These are phyloP conservation scores for Thaumetopoea pityocampa DNA, from an alignment of 1,140 invertebrate species.

Conservation along the genomic window DNA sequence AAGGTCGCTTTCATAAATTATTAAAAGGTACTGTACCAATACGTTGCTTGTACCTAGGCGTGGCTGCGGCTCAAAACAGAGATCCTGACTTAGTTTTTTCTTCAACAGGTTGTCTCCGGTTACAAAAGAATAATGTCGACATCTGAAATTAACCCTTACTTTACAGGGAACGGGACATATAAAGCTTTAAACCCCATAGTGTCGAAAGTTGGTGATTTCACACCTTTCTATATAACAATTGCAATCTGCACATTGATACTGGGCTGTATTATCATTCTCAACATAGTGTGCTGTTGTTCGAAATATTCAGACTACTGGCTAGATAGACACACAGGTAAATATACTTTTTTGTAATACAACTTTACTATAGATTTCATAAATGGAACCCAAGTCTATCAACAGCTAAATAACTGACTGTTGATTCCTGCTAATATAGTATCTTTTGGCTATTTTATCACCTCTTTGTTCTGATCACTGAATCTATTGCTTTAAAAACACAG, in stretches of 20 bases:
- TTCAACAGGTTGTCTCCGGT: constrained; percentile 47
- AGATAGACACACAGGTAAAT: constrained; percentile 85
- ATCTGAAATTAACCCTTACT: constrained; percentile 58
- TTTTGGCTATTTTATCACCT: too few relatives aligned
- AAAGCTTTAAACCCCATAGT: constrained; percentile 47
- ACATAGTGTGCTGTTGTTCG: constrained; percentile 87
- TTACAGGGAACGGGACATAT: constrained; percentile 62
- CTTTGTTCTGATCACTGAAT: too few relatives aligned
- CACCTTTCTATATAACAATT: constrained; percentile 86
- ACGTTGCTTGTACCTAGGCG: too few relatives aligned
- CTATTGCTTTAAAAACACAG: too few relatives aligned
- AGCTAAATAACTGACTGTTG: too few relatives aligned
- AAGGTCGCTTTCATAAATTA: too few relatives aligned
- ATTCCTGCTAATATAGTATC: too few relatives aligned
- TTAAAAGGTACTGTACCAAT: too few relatives aligned
- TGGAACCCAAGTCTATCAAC: too few relatives aligned
- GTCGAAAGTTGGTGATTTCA: constrained; percentile 78
- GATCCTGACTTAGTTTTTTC: constrained; percentile 38
- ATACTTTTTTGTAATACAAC: constrained; percentile 9
- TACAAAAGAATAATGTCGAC: constrained; percentile 49
- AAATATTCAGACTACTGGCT: constrained; percentile 87
- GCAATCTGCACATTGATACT: constrained; percentile 85
- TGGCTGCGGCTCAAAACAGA: constrained; percentile 1
- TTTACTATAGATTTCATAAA: too few relatives aligned
- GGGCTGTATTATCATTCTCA: constrained; percentile 82